Percentiles rank a stretch among this genome's conserved stretches.
phyloP scores from a whole-genome alignment of 2,888 invertebrate species.

The Gnatocerus cornutus region DNA sequence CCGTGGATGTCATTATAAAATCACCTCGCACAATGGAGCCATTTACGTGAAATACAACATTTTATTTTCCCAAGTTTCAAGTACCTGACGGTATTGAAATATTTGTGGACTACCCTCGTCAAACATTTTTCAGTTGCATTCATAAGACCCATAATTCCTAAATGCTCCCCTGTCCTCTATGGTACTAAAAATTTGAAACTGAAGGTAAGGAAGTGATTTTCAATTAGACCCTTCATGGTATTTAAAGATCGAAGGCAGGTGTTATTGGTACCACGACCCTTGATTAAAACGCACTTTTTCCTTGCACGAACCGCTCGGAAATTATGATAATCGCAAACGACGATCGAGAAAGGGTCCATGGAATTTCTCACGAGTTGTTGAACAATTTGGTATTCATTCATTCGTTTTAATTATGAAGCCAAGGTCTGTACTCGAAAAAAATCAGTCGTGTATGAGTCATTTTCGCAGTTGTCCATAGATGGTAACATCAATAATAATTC shows the following conservation, averaged over 20 bases:
- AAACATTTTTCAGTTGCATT: too few species aligned
- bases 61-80: too few species aligned
- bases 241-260: constrained; percentile 19
- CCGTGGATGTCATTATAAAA: too few species aligned
- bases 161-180: too few species aligned
- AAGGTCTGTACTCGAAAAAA: constrained; percentile 53
- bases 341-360: constrained; percentile 5
- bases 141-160: too few species aligned
- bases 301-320: constrained; percentile 12
- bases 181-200: too few species aligned
- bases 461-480: constrained; percentile 25
- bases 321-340: constrained; percentile 23
- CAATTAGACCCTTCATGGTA: not conserved
- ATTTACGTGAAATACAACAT: too few species aligned
- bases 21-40: too few species aligned
- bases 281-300: constrained; percentile 17
- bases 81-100: too few species aligned
- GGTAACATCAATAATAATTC: constrained; percentile 17
- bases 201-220: too few species aligned
- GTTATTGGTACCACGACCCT: constrained; percentile 11
- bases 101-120: too few species aligned
- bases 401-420: constrained; percentile 56
- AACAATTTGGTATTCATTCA: constrained; percentile 53
- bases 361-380: constrained; percentile 33
- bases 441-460: constrained; percentile 54